Percentiles rank a stretch among this genome's conserved stretches.
phyloP scores from a whole-genome alignment of 37 sponge, comb jelly and placozoan genomes.

The Lycopodina hypogea region DNA sequence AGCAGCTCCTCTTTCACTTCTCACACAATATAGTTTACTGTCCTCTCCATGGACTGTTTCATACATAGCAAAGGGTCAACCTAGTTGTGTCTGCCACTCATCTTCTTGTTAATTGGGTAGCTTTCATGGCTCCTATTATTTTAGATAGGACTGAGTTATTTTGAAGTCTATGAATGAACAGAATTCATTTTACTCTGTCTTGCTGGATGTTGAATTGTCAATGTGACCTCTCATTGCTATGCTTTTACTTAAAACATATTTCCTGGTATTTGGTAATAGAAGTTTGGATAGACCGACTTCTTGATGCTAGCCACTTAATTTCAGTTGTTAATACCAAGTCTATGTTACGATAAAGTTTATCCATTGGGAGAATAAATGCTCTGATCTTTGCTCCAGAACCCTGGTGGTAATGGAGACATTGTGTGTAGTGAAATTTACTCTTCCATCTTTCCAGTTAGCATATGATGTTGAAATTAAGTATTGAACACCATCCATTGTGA shows the following conservation, averaged over 20 bases:
- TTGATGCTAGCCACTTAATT: not conserved
- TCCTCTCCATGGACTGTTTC: slow-evolving; percentile 17
- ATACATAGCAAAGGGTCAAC: slow-evolving; percentile 30
- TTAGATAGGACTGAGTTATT: not conserved
- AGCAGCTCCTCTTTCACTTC: not conserved
- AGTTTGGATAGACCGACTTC: slow-evolving; percentile 9
- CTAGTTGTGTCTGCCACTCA: slow-evolving; percentile 23
- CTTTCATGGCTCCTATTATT: slow-evolving; percentile 1
- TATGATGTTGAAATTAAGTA: slow-evolving; percentile 1
- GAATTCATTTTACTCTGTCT: slow-evolving; percentile 42
- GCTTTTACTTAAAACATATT: slow-evolving; percentile 34
- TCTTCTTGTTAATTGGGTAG: slow-evolving; percentile 1
- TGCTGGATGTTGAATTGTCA: slow-evolving; percentile 29
- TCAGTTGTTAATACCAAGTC: not conserved
- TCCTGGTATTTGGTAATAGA: slow-evolving; percentile 38
- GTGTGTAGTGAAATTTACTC: not conserved
- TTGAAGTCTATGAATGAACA: slow-evolving; percentile 27
- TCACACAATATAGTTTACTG: slow-evolving; percentile 21
- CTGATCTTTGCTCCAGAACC: not conserved
- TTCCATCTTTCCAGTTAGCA: slow-evolving; percentile 15
- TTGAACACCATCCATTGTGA: no score
- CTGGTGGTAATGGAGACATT: not conserved
- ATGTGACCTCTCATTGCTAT: slow-evolving; percentile 46
- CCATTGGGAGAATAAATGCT: not conserved
- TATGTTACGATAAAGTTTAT: not conserved